phyloP scores from a whole-genome alignment of 2,113 vertebrate genomes.

The Potamarius usumacintae region DNA sequence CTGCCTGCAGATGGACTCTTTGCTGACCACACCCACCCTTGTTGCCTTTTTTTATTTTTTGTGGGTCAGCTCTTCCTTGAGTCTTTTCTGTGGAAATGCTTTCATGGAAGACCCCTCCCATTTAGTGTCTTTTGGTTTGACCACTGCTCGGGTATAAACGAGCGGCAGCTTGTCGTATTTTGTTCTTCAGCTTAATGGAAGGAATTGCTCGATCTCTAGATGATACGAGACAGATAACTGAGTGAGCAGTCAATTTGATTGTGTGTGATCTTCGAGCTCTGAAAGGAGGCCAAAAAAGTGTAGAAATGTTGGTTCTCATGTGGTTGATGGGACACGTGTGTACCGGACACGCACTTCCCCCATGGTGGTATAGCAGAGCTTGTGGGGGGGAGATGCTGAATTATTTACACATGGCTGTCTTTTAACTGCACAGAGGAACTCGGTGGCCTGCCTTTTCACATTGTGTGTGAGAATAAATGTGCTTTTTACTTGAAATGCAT shows the following conservation, averaged over 20 bases:
- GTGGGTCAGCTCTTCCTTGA: conserved; percentile 34
- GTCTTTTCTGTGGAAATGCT: not conserved
- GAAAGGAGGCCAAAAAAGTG: not conserved
- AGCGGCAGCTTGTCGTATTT: conserved; percentile 1
- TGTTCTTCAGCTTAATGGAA: not conserved
- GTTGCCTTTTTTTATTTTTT: conserved; percentile 37
- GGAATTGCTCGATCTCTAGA: not conserved
- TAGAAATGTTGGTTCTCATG: not conserved
- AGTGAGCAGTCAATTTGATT: not conserved
- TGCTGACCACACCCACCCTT: conserved; percentile 51
- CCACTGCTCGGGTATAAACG: not conserved
- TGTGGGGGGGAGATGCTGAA: not conserved
- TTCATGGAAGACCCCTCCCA: conserved; percentile 25
- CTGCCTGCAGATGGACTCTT: conserved; percentile 44
- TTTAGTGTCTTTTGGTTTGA: not conserved
- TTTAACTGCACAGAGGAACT: conserved; percentile 1
- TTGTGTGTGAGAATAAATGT: not conserved
- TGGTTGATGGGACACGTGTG: not conserved
- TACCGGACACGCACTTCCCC: not conserved
- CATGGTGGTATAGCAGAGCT: not conserved
- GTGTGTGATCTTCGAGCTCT: not conserved
- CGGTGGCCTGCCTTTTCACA: not conserved
- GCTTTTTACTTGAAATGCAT: not conserved
- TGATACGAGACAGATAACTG: not conserved
- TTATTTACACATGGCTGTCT: conserved; percentile 13